These are phyloP conservation scores for Drosophila suzukii DNA, from an alignment of 1,140 invertebrate species.

Conservation along the genomic window DNA sequence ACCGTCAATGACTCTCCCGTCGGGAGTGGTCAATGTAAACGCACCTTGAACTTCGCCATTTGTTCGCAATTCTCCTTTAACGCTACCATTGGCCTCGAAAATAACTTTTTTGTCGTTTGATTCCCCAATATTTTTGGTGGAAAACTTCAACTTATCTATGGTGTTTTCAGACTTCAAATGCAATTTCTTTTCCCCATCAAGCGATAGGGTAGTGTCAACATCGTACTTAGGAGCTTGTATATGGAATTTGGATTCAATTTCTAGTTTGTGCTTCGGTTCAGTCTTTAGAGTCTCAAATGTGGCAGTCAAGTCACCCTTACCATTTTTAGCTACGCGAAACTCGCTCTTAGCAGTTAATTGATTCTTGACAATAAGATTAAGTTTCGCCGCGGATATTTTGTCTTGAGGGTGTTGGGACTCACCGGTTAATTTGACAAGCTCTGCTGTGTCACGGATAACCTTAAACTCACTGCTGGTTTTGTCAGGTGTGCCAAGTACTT, in stretches of 20 bases:
- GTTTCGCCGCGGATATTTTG: conserved; percentile 84
- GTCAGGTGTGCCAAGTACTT: conserved; percentile 68
- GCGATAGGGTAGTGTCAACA: conserved; percentile 86
- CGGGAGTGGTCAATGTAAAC: conserved; percentile 66
- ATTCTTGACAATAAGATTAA: conserved; percentile 86
- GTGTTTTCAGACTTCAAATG: conserved; percentile 86
- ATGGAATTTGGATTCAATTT: conserved; percentile 86
- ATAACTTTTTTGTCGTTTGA: conserved; percentile 85
- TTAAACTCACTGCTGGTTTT: conserved; percentile 65
- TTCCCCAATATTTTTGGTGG: conserved; percentile 87
- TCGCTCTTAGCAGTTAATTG: conserved; percentile 86
- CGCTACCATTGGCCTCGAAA: conserved; percentile 85
- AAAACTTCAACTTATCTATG: conserved; percentile 85
- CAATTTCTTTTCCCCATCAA: conserved; percentile 89
- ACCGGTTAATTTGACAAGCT: conserved; percentile 54
- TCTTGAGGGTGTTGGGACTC: conserved; percentile 73
- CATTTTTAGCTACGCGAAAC: conserved; percentile 85
- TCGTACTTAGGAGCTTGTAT: conserved; percentile 86
- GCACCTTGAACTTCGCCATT: conserved; percentile 84
- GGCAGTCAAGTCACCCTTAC: conserved; percentile 86
- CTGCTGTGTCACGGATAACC: conserved; percentile 47
- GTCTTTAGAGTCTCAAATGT: conserved; percentile 85
- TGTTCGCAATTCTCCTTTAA: conserved; percentile 85
- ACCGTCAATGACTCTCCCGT: conserved; percentile 68
- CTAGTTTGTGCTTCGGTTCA: conserved; percentile 87